phyloP scores from a whole-genome alignment of 2,113 vertebrate species.

The Coregonus clupeaformis region DNA sequence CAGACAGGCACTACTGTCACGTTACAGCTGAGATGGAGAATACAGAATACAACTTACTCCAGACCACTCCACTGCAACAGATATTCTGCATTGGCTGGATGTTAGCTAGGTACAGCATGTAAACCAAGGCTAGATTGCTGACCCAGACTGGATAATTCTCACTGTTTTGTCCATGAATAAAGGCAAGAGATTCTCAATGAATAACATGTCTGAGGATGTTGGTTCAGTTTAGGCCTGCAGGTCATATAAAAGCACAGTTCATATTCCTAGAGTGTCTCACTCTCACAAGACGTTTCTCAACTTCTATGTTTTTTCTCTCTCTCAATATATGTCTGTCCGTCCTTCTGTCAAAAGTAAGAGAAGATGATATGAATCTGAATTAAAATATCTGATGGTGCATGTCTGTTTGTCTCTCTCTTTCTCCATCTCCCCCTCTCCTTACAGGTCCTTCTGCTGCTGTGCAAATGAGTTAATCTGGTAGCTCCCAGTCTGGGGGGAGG shows the following conservation, averaged over 20 bases:
- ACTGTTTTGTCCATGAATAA: not conserved
- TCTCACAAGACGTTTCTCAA: too few species aligned
- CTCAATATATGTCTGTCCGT: not conserved
- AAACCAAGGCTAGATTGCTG: not conserved
- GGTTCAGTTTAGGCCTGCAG: not conserved
- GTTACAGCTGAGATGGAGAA: not conserved
- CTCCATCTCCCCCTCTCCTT: constrained; percentile 13
- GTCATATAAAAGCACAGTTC: not conserved
- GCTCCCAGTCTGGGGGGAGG: constrained; percentile 48
- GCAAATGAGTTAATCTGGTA: constrained; percentile 69
- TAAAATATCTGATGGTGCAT: constrained; percentile 10
- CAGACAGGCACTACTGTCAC: constrained; percentile 6
- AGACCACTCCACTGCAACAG: not conserved
- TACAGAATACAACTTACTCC: not conserved
- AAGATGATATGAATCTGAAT: constrained; percentile 18
- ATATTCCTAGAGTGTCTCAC: not conserved
- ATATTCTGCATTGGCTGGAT: not conserved
- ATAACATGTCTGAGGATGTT: not conserved
- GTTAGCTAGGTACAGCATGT: not conserved
- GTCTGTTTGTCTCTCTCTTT: constrained; percentile 1
- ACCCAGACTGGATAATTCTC: not conserved
- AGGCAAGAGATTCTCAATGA: not conserved
- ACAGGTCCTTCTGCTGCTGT: constrained; percentile 23
- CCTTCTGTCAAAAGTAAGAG: constrained; percentile 9
- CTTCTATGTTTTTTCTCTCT: not conserved